phyloP scores from a whole-genome alignment of 1,140 invertebrate genomes.

The Solenopsis invicta region DNA sequence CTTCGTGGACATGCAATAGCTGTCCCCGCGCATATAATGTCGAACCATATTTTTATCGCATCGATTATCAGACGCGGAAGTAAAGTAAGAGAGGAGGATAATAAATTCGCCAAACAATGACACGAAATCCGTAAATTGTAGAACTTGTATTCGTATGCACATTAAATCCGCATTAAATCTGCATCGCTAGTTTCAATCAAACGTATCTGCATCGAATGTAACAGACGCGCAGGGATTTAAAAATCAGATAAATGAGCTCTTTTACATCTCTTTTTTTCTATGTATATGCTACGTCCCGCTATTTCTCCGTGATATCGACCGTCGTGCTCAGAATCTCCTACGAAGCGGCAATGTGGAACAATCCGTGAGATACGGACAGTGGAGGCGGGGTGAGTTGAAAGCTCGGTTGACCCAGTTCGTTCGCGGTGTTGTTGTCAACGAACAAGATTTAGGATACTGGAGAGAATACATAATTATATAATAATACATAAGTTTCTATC shows the following conservation, averaged over 20 bases:
- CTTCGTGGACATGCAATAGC: constrained; percentile 51
- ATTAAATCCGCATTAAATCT: constrained; percentile 59
- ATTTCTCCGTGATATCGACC: constrained; percentile 50
- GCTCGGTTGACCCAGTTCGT: constrained; percentile 60
- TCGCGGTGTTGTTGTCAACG: constrained; percentile 59
- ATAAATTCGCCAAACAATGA: constrained; percentile 53
- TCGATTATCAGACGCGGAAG: constrained; percentile 54
- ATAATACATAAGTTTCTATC: constrained; percentile 41
- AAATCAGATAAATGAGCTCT: constrained; percentile 55
- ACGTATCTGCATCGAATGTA: constrained; percentile 33
- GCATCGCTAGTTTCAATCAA: constrained; percentile 51
- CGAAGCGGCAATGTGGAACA: constrained; percentile 58
- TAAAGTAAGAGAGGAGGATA: constrained; percentile 42
- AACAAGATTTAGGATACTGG: constrained; percentile 41
- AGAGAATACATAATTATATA: constrained; percentile 62
- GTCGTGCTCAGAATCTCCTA: constrained; percentile 55
- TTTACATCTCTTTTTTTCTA: constrained; percentile 16
- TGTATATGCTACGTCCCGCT: constrained; percentile 19
- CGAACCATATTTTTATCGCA: constrained; percentile 54
- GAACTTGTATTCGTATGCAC: constrained; percentile 45
- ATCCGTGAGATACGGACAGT: constrained; percentile 57
- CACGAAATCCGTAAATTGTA: constrained; percentile 58
- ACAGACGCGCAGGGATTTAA: constrained; percentile 48
- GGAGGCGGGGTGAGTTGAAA: constrained; percentile 39
- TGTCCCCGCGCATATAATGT: constrained; percentile 42